Evolutionary conservation across 2,888 invertebrate species (phyloP).

Genomic region (Thalpophila matura): DNA sequence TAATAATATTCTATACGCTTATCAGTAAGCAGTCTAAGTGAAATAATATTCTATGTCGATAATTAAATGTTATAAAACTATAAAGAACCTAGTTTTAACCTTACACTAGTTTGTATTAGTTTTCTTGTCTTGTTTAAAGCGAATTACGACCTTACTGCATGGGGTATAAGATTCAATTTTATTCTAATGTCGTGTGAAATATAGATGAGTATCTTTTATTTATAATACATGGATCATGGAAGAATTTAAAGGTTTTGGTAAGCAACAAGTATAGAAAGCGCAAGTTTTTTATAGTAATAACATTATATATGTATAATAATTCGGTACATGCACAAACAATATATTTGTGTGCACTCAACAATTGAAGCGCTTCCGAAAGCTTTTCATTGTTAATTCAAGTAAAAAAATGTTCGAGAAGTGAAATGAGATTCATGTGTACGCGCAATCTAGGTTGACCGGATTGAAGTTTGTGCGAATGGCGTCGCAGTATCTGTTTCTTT

Average conservation of each 20-base stretch:
- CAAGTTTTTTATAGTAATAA: background rate
- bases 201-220: slow-evolving; percentile 40
- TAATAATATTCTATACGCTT: slow-evolving; percentile 61
- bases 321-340: background rate
- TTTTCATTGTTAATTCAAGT: background rate
- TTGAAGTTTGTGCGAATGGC: no score
- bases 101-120: slow-evolving; percentile 70
- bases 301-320: background rate
- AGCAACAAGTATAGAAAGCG: slow-evolving; percentile 1
- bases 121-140: slow-evolving; percentile 42
- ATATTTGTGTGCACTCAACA: background rate
- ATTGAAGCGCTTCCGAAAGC: background rate
- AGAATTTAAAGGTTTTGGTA: slow-evolving; percentile 21
- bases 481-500: no score
- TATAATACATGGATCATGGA: slow-evolving; percentile 26
- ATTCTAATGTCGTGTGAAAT: slow-evolving; percentile 49
- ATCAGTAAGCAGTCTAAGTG: slow-evolving; percentile 70
- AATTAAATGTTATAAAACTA: slow-evolving; percentile 59
- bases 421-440: slow-evolving; percentile 35
- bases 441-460: no score
- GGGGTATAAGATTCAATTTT: slow-evolving; percentile 24
- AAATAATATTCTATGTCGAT: slow-evolving; percentile 61
- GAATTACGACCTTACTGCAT: slow-evolving; percentile 43
- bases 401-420: slow-evolving; percentile 3
- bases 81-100: slow-evolving; percentile 65